Base-by-base conservation (phyloP, 2,797 vertebrate species). In the Spinibarbus caldwelli region DNA sequence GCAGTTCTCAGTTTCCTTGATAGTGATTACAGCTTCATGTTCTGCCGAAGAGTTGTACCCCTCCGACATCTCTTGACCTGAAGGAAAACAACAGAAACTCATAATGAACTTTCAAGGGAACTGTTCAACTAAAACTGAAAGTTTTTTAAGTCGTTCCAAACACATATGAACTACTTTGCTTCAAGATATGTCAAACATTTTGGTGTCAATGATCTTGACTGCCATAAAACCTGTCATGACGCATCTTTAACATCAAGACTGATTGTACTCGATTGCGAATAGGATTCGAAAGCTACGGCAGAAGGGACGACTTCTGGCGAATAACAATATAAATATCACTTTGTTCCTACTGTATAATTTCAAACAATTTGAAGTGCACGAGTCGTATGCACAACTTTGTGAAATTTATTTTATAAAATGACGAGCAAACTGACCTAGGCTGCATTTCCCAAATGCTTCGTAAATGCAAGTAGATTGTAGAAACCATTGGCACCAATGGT, bases 41-140 rank as follows among this genome's bases (percentile, higher is more conserved):
- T 94, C 92, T 4, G 71, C 15, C 23, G 92, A 91, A 0, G 91
- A 92, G 5, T 90, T 92, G 91, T 93, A 92, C 89, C 93, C 94
- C 45, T 93, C 92, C 0, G 93, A 94, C 62, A 49, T 83, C 54
- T 88, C 87, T 15, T 84, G 90, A 83, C 93, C 95, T 95, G 82
- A 23, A 36, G 78, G 47, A 49, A 38, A 88, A 10, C 85, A 11
- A 80, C 45, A 73, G 9, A 34, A 62, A 59, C 10, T 57, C 10
- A 7, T 19, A 7, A 34, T 52, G 34, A 62, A 38, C 34, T 59
- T 11, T 59, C 5, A 78, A 54, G 17, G 15, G 47, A 75, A 70
- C 0, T 19, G 17, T 41, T 41, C 1, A 38, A 23, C 2, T 49
- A 11, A 4, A 47, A 19, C 26, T 29, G 8, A 54, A 49, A 14